phyloP scores from a whole-genome alignment of 2,797 vertebrate genomes.

The Cirrhinus mrigala region DNA sequence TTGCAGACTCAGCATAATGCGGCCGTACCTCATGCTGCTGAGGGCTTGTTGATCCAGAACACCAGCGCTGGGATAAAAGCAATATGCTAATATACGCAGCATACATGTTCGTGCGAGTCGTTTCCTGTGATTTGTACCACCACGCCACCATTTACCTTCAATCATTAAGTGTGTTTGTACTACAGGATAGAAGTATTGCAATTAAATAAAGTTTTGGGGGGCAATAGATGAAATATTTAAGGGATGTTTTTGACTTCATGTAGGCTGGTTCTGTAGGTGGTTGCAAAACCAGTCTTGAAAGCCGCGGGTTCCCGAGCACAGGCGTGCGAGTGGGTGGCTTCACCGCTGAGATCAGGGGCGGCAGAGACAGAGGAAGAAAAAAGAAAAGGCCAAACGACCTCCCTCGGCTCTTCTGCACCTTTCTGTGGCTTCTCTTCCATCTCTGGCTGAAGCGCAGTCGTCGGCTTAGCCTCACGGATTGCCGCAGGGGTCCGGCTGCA shows the following conservation, averaged over 20 bases:
- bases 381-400: conserved; percentile 25
- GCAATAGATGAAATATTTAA: background rate
- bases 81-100: conserved; percentile 37
- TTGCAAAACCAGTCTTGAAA: conserved; percentile 32
- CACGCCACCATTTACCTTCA: background rate
- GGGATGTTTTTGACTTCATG: background rate
- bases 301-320: conserved; percentile 54
- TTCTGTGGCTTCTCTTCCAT: conserved; percentile 25
- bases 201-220: background rate
- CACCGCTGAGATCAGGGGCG: conserved; percentile 56
- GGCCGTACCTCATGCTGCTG: conserved; percentile 29
- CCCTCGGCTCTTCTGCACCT: conserved; percentile 20
- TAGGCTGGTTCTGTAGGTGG: conserved; percentile 43
- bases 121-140: conserved; percentile 16
- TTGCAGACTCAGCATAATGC: conserved; percentile 49
- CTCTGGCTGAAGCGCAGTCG: conserved; percentile 24
- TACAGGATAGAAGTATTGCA: background rate
- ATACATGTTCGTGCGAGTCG: background rate
- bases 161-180: background rate
- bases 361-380: conserved; percentile 22
- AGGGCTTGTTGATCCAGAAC: conserved; percentile 45
- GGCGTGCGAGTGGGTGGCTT: conserved; percentile 50
- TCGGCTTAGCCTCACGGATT: conserved; percentile 22
- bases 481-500: conserved; percentile 6
- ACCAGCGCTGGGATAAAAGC: conserved; percentile 39